A percentile compares a stretch with the other conserved stretches of the same genome.
These are phyloP conservation scores for Pseudochromis fuscus DNA, from an alignment of 2,797 vertebrate genomes.

Conservation along the genomic window DNA sequence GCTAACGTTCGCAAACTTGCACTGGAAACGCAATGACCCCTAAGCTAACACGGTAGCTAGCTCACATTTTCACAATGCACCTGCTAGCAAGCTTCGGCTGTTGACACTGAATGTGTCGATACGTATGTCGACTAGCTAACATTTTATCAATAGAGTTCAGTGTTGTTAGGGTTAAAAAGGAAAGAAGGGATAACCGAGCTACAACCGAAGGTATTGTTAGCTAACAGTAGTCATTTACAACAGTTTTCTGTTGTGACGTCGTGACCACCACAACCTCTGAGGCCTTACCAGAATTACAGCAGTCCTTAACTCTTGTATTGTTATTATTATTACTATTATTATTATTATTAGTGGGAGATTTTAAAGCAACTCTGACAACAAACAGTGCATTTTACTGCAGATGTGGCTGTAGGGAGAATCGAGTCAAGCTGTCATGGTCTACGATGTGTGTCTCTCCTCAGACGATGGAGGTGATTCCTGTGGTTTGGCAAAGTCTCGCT, in stretches of 20 bases:
- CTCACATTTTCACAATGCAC: not conserved
- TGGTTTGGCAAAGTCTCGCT: slow-evolving; percentile 87
- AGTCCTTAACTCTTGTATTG: no score
- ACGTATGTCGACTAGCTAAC: not conserved
- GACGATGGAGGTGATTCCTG: slow-evolving; percentile 68
- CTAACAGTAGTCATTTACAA: not conserved
- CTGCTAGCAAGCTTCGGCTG: not conserved
- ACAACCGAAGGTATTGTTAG: not conserved
- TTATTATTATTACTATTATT: no score
- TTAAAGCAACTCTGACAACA: no score
- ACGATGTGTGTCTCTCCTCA: slow-evolving; percentile 21
- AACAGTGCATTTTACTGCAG: no score
- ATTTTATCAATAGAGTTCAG: rapidly evolving
- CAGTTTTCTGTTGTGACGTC: not conserved
- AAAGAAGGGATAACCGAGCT: not conserved
- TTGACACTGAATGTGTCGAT: not conserved
- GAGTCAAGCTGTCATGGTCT: not conserved
- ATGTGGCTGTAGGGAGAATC: no score
- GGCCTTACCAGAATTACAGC: no score
- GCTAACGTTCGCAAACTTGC: not conserved
- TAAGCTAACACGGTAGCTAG: slow-evolving; percentile 55
- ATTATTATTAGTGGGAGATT: no score
- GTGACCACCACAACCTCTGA: not conserved
- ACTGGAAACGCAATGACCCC: not conserved
- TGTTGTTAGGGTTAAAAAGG: not conserved